phyloP scores from a whole-genome alignment of 2,113 vertebrate species.

The Monopterus albus region DNA sequence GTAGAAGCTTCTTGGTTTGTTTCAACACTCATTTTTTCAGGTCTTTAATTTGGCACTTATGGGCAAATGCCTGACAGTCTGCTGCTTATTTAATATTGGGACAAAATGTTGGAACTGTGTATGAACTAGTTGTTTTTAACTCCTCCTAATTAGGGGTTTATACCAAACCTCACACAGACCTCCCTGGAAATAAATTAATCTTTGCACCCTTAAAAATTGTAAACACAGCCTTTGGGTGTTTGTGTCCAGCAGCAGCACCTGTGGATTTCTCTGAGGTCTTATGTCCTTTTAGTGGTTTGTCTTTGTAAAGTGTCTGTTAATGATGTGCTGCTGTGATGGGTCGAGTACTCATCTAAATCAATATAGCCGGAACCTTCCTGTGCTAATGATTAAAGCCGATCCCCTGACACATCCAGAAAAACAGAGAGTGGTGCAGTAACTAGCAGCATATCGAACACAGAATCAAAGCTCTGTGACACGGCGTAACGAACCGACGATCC shows the following conservation, averaged over 20 bases:
- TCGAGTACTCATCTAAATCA: constrained; percentile 43
- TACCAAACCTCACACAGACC: too few species aligned
- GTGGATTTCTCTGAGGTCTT: background rate
- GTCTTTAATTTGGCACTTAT: too few species aligned
- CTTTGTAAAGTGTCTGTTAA: constrained; percentile 39
- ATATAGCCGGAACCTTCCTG: constrained; percentile 16
- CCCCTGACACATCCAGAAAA: constrained; percentile 35
- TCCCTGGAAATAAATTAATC: background rate
- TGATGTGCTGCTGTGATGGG: constrained; percentile 32
- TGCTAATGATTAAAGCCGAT: constrained; percentile 54
- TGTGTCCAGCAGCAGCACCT: constrained; percentile 2
- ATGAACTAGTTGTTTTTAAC: background rate
- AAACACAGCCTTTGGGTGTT: background rate
- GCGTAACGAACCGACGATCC: constrained; percentile 17
- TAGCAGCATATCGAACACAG: constrained; percentile 42
- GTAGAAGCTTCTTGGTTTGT: too few species aligned
- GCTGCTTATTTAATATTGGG: background rate
- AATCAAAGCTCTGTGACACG: constrained; percentile 52
- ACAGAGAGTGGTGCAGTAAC: constrained; percentile 26
- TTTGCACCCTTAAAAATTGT: background rate
- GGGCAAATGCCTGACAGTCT: background rate
- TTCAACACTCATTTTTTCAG: too few species aligned
- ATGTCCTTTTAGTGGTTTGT: constrained; percentile 19
- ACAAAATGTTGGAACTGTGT: background rate
- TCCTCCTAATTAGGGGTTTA: too few species aligned